phyloP scores from a whole-genome alignment of 2,797 vertebrate genomes.

The Semotilus atromaculatus region DNA sequence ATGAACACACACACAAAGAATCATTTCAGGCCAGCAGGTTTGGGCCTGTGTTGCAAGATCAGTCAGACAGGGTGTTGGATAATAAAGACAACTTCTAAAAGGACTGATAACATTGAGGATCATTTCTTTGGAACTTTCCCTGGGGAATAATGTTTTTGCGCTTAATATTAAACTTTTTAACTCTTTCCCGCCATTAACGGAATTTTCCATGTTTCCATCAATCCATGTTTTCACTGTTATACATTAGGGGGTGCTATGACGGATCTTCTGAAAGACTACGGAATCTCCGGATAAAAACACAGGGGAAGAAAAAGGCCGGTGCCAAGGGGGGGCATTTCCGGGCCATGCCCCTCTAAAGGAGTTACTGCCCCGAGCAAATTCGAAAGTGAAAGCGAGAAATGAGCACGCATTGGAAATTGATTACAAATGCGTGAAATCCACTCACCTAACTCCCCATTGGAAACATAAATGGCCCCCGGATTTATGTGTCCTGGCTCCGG shows the following conservation, averaged over 20 bases:
- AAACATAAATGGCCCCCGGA: no score
- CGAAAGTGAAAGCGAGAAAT: no score
- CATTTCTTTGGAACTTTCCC: background rate
- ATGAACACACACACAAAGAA: slow-evolving; percentile 3
- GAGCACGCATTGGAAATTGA: no score
- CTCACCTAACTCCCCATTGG: no score
- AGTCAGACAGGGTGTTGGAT: slow-evolving; percentile 2
- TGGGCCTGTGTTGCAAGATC: slow-evolving; percentile 23
- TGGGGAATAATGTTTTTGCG: background rate
- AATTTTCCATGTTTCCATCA: background rate
- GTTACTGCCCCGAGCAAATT: no score
- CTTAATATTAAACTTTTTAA: background rate
- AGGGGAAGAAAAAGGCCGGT: background rate
- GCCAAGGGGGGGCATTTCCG: no score
- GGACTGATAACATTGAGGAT: slow-evolving; percentile 23
- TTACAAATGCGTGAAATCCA: no score
- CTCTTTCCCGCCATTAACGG: background rate
- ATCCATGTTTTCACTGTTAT: background rate
- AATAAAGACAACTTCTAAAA: background rate
- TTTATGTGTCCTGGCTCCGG: no score
- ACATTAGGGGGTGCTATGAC: background rate
- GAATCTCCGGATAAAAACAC: background rate
- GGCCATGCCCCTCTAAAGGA: no score
- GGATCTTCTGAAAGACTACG: background rate
- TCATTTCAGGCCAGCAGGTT: slow-evolving; percentile 7